phyloP scores from a whole-genome alignment of 1,140 invertebrate genomes.

The Riptortus pedestris region DNA sequence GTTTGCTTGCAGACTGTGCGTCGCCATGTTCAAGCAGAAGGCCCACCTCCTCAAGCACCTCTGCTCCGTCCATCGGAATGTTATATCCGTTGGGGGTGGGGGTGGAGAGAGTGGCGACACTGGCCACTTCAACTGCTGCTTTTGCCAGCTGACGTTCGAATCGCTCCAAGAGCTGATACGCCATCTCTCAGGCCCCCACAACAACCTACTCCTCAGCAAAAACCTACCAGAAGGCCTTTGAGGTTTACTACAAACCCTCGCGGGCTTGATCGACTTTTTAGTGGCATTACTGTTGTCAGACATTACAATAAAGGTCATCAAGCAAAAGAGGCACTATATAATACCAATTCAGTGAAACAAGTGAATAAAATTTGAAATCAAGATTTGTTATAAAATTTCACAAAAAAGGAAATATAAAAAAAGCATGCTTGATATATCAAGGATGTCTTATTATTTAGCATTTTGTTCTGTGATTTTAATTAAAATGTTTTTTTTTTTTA shows the following conservation, averaged over 20 bases:
- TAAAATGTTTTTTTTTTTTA: too few species aligned
- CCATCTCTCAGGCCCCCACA: slow-evolving; percentile 74
- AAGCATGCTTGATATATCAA: too few species aligned
- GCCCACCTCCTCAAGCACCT: slow-evolving; percentile 73
- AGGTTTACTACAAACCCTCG: background rate
- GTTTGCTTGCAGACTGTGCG: slow-evolving; percentile 72
- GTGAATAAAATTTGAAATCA: too few species aligned
- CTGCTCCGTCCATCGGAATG: slow-evolving; percentile 73
- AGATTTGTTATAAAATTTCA: too few species aligned
- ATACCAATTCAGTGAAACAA: too few species aligned
- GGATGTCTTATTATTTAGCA: too few species aligned
- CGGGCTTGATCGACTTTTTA: background rate
- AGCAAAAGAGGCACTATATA: too few species aligned
- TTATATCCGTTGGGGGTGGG: slow-evolving; percentile 63
- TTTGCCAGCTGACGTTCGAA: slow-evolving; percentile 71
- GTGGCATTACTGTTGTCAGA: background rate
- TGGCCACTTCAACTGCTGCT: slow-evolving; percentile 67
- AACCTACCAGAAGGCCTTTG: slow-evolving; percentile 54
- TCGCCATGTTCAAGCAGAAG: slow-evolving; percentile 82
- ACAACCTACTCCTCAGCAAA: slow-evolving; percentile 72
- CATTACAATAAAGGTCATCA: background rate
- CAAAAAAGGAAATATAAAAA: too few species aligned
- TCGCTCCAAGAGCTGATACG: slow-evolving; percentile 70
- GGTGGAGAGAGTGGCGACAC: slow-evolving; percentile 41
- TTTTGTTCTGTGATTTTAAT: too few species aligned